A percentile compares a stretch with the other conserved stretches of the same genome.
Conservation (phyloP, 2,113 vertebrate species). For the Australoheros scitulus region DNA sequence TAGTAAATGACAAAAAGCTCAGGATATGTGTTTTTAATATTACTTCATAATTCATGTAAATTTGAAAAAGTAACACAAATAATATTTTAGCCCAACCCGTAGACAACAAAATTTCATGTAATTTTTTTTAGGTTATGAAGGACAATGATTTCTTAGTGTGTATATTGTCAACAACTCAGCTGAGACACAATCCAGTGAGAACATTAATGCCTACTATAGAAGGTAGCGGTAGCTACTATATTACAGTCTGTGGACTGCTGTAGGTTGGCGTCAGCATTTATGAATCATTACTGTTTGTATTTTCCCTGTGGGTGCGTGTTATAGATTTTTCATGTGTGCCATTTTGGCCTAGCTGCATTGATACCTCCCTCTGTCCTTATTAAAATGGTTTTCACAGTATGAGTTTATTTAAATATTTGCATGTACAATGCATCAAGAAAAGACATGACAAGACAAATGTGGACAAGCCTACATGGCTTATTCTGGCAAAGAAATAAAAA, state of each 20-base stretch:
- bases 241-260: constrained; percentile 1
- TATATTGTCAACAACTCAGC: constrained; percentile 3
- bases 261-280: constrained; percentile 54
- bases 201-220: not conserved
- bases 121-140: not conserved
- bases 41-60: not conserved
- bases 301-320: constrained; percentile 26
- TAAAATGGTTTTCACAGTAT: constrained; percentile 11
- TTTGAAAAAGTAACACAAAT: not conserved
- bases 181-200: constrained; percentile 8
- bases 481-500: not conserved
- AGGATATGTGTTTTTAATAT: not conserved
- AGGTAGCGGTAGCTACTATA: not conserved
- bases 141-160: not conserved
- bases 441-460: constrained; percentile 6
- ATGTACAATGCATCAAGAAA: not conserved
- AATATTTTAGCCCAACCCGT: not conserved
- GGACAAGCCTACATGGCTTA: not conserved
- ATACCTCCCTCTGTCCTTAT: not conserved
- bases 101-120: too few relatives aligned
- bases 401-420: not conserved
- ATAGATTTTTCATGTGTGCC: constrained; percentile 66
- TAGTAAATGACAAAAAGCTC: not conserved
- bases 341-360: constrained; percentile 66
- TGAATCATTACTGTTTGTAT: constrained; percentile 46